These are phyloP conservation scores for Nephila pilipes DNA, from an alignment of 1,140 invertebrate species.

Conservation along the genomic window DNA sequence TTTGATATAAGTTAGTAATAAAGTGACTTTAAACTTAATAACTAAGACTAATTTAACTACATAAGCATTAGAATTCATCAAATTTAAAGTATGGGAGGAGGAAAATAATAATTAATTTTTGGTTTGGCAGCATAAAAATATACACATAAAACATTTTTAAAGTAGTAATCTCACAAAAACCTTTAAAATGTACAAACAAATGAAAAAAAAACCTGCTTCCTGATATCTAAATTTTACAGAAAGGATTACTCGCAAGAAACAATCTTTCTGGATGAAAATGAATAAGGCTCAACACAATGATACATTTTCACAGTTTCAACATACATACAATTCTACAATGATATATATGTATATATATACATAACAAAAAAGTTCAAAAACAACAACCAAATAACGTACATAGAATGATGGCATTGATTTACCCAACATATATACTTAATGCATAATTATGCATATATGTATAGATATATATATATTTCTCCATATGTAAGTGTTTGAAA, in stretches of 20 bases:
- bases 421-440: slow-evolving; percentile 61
- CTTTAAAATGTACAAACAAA: no score
- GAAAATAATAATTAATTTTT: no score
- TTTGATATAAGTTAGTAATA: background rate
- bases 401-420: slow-evolving; percentile 60
- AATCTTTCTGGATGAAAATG: background rate
- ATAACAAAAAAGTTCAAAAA: background rate
- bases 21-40: background rate
- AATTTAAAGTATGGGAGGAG: no score
- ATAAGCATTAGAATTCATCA: no score
- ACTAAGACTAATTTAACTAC: no score
- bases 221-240: background rate
- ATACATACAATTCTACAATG: background rate
- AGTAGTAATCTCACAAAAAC: no score
- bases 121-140: no score
- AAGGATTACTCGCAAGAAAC: background rate
- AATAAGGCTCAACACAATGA: background rate
- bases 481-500: slow-evolving; percentile 26
- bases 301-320: background rate
- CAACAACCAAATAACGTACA: slow-evolving; percentile 39
- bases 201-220: no score
- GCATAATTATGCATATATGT: background rate
- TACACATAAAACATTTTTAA: no score
- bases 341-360: slow-evolving; percentile 3
- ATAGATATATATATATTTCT: slow-evolving; percentile 31